Evolutionary conservation across 2,888 invertebrate genomes (phyloP).

Genomic region (Spisula subtruncata): DNA sequence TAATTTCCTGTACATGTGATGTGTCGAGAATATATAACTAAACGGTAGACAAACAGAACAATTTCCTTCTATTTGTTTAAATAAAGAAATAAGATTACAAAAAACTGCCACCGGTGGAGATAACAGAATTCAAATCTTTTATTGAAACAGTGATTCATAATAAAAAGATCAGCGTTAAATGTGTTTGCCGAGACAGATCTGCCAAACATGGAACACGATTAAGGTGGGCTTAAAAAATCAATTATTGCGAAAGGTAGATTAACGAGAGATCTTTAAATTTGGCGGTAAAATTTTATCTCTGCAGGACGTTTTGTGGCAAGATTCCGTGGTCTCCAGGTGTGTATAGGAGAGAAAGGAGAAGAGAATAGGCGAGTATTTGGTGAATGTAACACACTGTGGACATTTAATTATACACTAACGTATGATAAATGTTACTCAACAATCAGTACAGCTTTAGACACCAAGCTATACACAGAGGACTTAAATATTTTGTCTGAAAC

Average conservation of each 20-base stretch:
- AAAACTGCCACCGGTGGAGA: neutral
- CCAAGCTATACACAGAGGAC: no score
- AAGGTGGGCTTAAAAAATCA: conserved; percentile 36
- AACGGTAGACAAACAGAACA: neutral
- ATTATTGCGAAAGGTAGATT: conserved; percentile 40
- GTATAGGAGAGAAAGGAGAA: neutral
- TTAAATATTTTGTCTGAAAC: no score
- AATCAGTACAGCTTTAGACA: conserved; percentile 12
- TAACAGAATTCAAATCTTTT: conserved; percentile 27
- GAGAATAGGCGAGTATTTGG: neutral
- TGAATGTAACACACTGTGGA: neutral
- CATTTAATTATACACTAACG: conserved; percentile 2
- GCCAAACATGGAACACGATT: conserved; percentile 4
- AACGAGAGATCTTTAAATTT: conserved; percentile 30
- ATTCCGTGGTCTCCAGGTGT: conserved; percentile 43
- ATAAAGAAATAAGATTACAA: neutral
- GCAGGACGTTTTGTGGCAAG: conserved; percentile 30
- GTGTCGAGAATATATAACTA: conserved; percentile 1
- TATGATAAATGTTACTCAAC: neutral
- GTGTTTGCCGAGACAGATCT: conserved; percentile 30
- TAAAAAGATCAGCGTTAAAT: conserved; percentile 35
- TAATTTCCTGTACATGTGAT: neutral
- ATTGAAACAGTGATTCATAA: conserved; percentile 38
- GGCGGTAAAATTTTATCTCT: conserved; percentile 14
- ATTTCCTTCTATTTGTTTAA: neutral